A percentile compares a stretch with the other conserved stretches of the same genome.
These are phyloP conservation scores for Zoanthus sociatus DNA, from an alignment of 92 coral and sea anemone species.

Conservation along the genomic window DNA sequence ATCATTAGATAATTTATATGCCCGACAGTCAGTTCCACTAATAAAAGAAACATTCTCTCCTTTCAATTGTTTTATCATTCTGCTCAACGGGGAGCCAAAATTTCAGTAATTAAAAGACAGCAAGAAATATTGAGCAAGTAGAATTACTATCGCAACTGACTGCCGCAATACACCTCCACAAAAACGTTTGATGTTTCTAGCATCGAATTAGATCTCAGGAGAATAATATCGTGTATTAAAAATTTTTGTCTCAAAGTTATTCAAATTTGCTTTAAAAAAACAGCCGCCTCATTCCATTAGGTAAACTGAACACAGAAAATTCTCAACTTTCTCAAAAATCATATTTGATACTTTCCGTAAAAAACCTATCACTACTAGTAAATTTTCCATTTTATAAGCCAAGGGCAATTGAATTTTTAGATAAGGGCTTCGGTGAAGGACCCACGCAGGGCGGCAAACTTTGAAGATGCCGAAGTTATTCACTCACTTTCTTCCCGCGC, in stretches of 20 bases:
- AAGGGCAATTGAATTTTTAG: slow-evolving; percentile 50
- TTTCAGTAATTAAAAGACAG: slow-evolving; percentile 53
- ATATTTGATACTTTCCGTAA: neutral
- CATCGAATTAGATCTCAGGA: slow-evolving; percentile 26
- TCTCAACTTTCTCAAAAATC: slow-evolving; percentile 3
- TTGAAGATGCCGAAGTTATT: slow-evolving; percentile 49
- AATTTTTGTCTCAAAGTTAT: slow-evolving; percentile 16
- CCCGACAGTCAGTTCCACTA: slow-evolving; percentile 48
- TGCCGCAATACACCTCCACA: slow-evolving; percentile 23
- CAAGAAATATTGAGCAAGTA: slow-evolving; percentile 46
- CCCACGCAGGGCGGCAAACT: slow-evolving; percentile 43
- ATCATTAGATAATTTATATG: slow-evolving; percentile 50
- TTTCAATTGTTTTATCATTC: slow-evolving; percentile 43
- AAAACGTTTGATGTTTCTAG: slow-evolving; percentile 23
- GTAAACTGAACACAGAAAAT: neutral
- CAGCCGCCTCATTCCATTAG: neutral
- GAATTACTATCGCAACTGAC: slow-evolving; percentile 50
- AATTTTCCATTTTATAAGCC: slow-evolving; percentile 33
- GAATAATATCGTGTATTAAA: slow-evolving; percentile 27
- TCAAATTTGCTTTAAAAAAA: slow-evolving; percentile 7
- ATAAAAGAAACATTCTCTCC: slow-evolving; percentile 46
- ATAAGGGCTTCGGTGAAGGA: slow-evolving; percentile 42
- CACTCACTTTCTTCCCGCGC: slow-evolving; percentile 24
- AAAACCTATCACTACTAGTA: neutral
- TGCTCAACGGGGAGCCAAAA: slow-evolving; percentile 47